Base-by-base conservation (phyloP, 2,797 vertebrate species). In the Ctenosaura bakeri region DNA sequence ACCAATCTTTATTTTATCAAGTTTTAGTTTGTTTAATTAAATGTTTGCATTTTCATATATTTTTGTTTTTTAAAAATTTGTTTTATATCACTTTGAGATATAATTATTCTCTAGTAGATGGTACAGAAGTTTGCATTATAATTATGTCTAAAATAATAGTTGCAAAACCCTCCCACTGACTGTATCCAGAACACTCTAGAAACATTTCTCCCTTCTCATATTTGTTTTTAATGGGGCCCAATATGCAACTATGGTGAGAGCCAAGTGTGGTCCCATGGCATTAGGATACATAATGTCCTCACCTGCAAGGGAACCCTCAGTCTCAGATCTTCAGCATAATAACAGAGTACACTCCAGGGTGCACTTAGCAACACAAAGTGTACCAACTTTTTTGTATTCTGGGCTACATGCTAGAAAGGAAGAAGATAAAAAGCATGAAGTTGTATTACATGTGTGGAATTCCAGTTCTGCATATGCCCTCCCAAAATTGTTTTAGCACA, bases 221-320 rank as follows among this genome's bases (percentile, higher is more conserved):
- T 35, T 14, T 59, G 59, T 82, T 2, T 38, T 85, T 22, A 79
- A 35, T 20, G 69, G 9, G 32, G 16, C 26, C 69, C 50, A 35
- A 69, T 38, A 24, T 35, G 56, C 5, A 22, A 35, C 42, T 77
- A 73, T 69, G 59, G 35, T 9, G 35, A 56, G 54, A 59, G 46
- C 24, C n/a, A 69, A 85, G 18, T 59, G 52, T 90, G 50, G 71
- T 35, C 50, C 18, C 14, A 22, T 38, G 35, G 22, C 52, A 46
- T 46, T 18, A 29, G 22, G 62, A 10, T 7, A 0, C 0, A 64
- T 16, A 76, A 26, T 18, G 38, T n/a, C 10, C 91, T 90, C 81
- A 98, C 98, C 98, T 98, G 97, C 88, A 98, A 95, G 0, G 98
- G 98, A n/a, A 97, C 96, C 10, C 96, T 94, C 66, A 98, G 96